Evolutionary conservation across 2,888 invertebrate species (phyloP).

Genomic region (Hemicrepidius hirtus): DNA sequence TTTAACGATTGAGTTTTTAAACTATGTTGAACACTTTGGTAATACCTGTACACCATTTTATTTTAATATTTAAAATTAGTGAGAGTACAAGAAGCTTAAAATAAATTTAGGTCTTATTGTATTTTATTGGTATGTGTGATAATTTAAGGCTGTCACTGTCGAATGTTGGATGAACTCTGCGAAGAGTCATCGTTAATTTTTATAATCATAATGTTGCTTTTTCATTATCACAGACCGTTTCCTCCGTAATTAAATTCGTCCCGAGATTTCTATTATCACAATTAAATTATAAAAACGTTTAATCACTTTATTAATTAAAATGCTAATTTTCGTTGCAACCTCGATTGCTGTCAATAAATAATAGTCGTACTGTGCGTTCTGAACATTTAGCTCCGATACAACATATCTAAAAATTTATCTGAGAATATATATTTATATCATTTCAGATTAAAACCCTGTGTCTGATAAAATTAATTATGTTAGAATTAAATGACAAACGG

Average conservation of each 20-base stretch:
- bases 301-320: slow-evolving; percentile 14
- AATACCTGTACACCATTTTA: slow-evolving; percentile 23
- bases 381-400: neutral
- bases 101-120: neutral
- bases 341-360: neutral
- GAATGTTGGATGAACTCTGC: neutral
- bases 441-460: slow-evolving; percentile 7
- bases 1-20: no score
- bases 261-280: slow-evolving; percentile 19
- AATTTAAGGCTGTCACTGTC: neutral
- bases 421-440: slow-evolving; percentile 7
- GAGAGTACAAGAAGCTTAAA: no score
- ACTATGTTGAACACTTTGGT: neutral
- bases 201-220: slow-evolving; percentile 4
- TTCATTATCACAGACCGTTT: slow-evolving; percentile 10
- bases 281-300: neutral
- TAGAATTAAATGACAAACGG: neutral
- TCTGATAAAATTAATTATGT: slow-evolving; percentile 3
- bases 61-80: neutral
- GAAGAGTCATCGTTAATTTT: neutral
- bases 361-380: neutral
- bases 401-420: neutral
- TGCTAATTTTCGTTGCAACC: neutral
- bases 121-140: neutral
- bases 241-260: neutral